phyloP scores from a whole-genome alignment of 2,113 vertebrate species.

The Platichthys flesus region DNA sequence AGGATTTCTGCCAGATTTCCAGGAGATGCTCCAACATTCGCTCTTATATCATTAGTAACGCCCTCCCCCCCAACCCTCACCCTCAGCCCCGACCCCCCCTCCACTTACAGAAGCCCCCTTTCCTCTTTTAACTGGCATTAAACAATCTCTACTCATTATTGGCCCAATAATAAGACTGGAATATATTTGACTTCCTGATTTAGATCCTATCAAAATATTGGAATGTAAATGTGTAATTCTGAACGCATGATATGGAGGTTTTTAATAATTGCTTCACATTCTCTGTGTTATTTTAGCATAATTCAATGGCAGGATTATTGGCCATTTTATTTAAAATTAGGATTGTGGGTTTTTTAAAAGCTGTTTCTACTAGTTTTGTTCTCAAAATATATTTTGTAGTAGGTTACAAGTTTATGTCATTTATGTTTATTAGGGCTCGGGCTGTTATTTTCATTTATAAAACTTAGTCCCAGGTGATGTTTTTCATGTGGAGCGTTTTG shows the following conservation, averaged over 20 bases:
- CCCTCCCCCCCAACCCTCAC: slow-evolving; percentile 31
- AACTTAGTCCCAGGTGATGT: neutral
- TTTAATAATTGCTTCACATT: slow-evolving; percentile 67
- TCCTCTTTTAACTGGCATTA: slow-evolving; percentile 85
- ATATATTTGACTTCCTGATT: slow-evolving; percentile 80
- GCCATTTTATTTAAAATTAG: slow-evolving; percentile 48
- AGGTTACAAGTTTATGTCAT: neutral
- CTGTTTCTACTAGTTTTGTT: slow-evolving; percentile 33
- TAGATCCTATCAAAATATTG: slow-evolving; percentile 81
- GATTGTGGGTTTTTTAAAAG: slow-evolving; percentile 52
- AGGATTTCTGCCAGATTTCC: slow-evolving; percentile 99
- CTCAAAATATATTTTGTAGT: slow-evolving; percentile 1
- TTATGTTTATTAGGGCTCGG: too few species aligned
- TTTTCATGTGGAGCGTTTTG: neutral
- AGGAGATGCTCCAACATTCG: slow-evolving; percentile 91
- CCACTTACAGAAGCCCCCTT: slow-evolving; percentile 79
- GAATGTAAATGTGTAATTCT: slow-evolving; percentile 76
- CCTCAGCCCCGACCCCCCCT: slow-evolving; percentile 5
- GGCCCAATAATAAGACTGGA: slow-evolving; percentile 76
- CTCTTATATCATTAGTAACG: slow-evolving; percentile 94
- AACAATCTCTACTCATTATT: slow-evolving; percentile 77
- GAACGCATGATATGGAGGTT: slow-evolving; percentile 67
- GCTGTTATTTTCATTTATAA: too few species aligned
- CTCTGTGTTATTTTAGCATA: slow-evolving; percentile 63
- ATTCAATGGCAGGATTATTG: slow-evolving; percentile 62